Evolutionary conservation across 2,888 invertebrate genomes (phyloP).

Genomic region (Margaritifera margaritifera): DNA sequence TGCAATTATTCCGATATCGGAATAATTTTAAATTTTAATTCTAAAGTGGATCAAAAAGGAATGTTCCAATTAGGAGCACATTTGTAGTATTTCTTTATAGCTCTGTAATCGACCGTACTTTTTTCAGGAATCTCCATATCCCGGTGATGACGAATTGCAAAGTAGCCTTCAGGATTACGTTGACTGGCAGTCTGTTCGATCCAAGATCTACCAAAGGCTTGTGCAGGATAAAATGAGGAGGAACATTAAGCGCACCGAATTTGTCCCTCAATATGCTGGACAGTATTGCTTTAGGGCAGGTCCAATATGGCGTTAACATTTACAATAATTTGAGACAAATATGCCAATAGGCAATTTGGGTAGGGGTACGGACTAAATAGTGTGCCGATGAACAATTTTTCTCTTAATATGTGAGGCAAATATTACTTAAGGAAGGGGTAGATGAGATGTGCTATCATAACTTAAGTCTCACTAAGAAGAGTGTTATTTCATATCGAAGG

Average conservation of each 20-base stretch:
- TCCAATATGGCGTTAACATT: conserved; percentile 27
- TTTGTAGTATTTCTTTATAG: background rate
- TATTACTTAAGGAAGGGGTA: too few species aligned
- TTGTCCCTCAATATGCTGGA: conserved; percentile 48
- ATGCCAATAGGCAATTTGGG: too few species aligned
- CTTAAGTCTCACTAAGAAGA: too few species aligned
- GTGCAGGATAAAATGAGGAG: conserved; percentile 38
- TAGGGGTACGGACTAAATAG: too few species aligned
- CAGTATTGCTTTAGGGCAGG: conserved; percentile 59
- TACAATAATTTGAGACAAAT: too few species aligned
- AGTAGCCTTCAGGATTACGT: conserved; percentile 55
- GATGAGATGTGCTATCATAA: too few species aligned
- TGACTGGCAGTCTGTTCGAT: conserved; percentile 57
- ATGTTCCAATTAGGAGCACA: conserved; percentile 4
- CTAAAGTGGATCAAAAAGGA: background rate
- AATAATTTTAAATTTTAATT: background rate
- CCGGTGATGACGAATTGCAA: conserved; percentile 52
- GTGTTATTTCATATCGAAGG: too few species aligned
- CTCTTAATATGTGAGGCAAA: too few species aligned
- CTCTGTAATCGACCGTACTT: conserved; percentile 1
- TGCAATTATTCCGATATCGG: background rate
- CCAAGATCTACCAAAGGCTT: conserved; percentile 49
- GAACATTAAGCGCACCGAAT: conserved; percentile 36
- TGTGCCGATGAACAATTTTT: too few species aligned
- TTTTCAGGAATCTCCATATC: conserved; percentile 59